Evolutionary conservation across 2,888 invertebrate genomes (phyloP).

Genomic region (Creontiades dilutus): DNA sequence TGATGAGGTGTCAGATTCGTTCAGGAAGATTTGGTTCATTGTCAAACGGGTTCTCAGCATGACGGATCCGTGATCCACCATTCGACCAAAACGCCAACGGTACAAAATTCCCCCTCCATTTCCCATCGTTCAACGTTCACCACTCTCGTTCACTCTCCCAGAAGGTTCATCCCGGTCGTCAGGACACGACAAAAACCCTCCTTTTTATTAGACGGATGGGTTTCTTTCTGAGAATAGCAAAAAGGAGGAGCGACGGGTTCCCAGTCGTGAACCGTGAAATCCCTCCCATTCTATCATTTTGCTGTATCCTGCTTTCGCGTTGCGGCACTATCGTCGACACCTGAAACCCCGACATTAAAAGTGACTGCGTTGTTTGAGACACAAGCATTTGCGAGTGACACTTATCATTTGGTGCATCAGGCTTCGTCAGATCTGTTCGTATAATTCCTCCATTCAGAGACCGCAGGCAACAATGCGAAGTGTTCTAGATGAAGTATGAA

Average conservation of each 20-base stretch:
- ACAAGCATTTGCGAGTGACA: too few species aligned
- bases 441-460: too few species aligned
- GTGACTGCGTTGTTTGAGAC: too few species aligned
- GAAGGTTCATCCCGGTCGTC: slow-evolving; percentile 24
- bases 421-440: too few species aligned
- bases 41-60: slow-evolving; percentile 67
- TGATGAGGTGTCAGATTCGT: slow-evolving; percentile 72
- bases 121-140: background rate
- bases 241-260: slow-evolving; percentile 34
- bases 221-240: slow-evolving; percentile 33
- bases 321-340: background rate
- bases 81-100: slow-evolving; percentile 64
- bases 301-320: slow-evolving; percentile 3
- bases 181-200: slow-evolving; percentile 37
- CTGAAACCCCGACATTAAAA: background rate
- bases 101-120: background rate
- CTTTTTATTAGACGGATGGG: slow-evolving; percentile 50
- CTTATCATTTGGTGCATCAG: too few species aligned
- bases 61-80: slow-evolving; percentile 71
- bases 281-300: slow-evolving; percentile 40
- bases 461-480: too few species aligned
- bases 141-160: slow-evolving; percentile 34
- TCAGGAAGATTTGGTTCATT: slow-evolving; percentile 72
- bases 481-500: too few species aligned
- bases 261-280: slow-evolving; percentile 51